Base-by-base conservation (phyloP, 1,140 invertebrate genomes). In the Diorhabda sublineata region DNA sequence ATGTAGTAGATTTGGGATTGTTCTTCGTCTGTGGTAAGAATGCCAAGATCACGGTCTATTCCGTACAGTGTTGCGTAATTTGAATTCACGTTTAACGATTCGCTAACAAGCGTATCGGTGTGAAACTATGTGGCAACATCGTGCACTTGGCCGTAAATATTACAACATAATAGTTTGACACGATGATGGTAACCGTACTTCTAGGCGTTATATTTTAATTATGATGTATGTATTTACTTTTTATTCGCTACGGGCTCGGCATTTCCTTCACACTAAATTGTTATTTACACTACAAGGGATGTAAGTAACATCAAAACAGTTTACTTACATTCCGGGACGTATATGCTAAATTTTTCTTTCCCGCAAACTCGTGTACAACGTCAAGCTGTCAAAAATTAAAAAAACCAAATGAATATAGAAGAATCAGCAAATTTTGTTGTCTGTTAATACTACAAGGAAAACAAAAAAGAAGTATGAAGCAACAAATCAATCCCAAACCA, bases 1-100 rank as follows among this genome's bases (percentile, higher is more conserved):
- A 75, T 63, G 71, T 70, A 66, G 68, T 73, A 63, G 45, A 70
- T 67, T 65, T 69, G 68, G 65, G 61, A 67, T 67, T 67, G 66
- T 67, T 67, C 58, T 65, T 65, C 64, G 52, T 58, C 56, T 43
- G 42, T 47, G 52, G 64, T 65, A 68, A 71, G 76, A 78, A 78
- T 78, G 76, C 75, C 75, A 78, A 77, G 76, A 78, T 78, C 76
- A 78, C 74, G 76, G 76, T 74, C 72, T 69, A 66, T 56, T 58
- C 61, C 41, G 65, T 42, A 62, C 75, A 44, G 42, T 62, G 71
- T 74, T 75, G 74, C 69, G 71, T 41, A 44, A 44, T 45, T 52
- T 52, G n/a, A 8, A 52, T 62, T 43, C 61, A 44, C 61, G 11
- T 43, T 6, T 5, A 42, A 44, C 11, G 43, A n/a, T 44, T 11